Conservation (phyloP, 1,140 invertebrate genomes). For the Bombyx mandarina region DNA sequence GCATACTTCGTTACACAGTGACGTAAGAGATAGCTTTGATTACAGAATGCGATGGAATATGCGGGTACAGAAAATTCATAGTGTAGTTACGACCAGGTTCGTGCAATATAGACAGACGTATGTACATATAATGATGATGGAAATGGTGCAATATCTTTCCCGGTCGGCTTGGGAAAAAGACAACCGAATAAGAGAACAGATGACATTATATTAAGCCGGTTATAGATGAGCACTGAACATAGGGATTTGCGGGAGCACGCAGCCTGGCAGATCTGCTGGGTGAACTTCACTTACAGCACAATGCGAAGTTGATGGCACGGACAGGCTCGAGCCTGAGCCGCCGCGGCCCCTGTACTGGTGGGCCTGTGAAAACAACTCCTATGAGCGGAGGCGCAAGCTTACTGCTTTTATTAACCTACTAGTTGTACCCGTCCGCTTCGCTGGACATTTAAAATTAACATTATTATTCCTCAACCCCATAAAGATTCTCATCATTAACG, state of each 20-base stretch:
- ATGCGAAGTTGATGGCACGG: constrained; percentile 78
- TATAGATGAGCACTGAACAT: constrained; percentile 48
- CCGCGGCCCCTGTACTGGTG: constrained; percentile 68
- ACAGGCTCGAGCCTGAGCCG: constrained; percentile 81
- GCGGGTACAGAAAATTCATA: constrained; percentile 18
- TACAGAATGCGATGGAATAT: constrained; percentile 45
- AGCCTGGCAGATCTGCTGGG: constrained; percentile 32
- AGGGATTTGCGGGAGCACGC: constrained; percentile 34
- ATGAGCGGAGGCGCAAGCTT: constrained; percentile 3
- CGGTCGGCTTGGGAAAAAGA: constrained; percentile 54
- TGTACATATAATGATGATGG: constrained; percentile 43
- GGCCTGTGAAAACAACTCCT: constrained; percentile 59
- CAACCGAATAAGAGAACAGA: constrained; percentile 46
- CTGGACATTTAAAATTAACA: too few relatives aligned
- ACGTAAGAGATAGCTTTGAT: constrained; percentile 39
- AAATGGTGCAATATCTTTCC: constrained; percentile 50
- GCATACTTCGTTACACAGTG: constrained; percentile 24
- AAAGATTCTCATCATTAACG: too few relatives aligned
- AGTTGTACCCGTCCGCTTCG: too few relatives aligned
- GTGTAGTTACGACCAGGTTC: constrained; percentile 41
- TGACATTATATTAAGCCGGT: constrained; percentile 52
- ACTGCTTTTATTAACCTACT: too few relatives aligned
- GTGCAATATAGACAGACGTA: constrained; percentile 39
- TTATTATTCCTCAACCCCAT: too few relatives aligned
- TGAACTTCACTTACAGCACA: constrained; percentile 72